Base-by-base conservation (phyloP, 1,140 invertebrate species). In the Orius insidiosus region DNA sequence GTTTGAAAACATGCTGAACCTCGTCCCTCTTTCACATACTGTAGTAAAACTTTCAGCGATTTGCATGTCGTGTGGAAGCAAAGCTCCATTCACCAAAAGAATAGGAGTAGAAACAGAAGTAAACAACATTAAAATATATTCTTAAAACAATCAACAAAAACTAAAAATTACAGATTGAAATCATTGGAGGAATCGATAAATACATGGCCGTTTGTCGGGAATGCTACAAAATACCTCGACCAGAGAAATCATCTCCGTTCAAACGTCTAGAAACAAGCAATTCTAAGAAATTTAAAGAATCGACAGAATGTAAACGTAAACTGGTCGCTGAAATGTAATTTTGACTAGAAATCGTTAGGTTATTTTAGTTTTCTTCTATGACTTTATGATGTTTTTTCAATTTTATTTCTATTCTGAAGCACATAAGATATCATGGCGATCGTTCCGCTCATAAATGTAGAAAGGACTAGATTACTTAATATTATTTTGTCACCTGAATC, bases 401-500 rank as follows among this genome's bases (percentile, higher is more conserved):
- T 5, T 41, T 45, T 45, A 16, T 46, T 34, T 24, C 36, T 46
- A 1, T 35, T 41, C 15, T 50, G 43, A 5, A 50, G 14, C 10
- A 40, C 7, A 30, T 50, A 50, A 46, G 49, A 37, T 11, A 39
- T 11, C 7, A 50, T 1, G 5, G 49, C 49, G n/a, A 50, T 50
- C 6, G 43, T 9, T 5, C 42, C 15, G 53, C 75, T 78, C 19
- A 79, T 61, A 33, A 68, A 50, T 2, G 71, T 69, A 5, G 75
- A 77, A 44, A 79, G 65, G 0, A 60, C 53, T 57, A 78, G 78
- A 57, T 79, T 79, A 2, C 67, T 58, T 36, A 79, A 60, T 18
- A 79, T 57, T 52, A 73, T 70, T 18, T 59, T 53, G 57, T 79
- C 76, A n/a, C 64, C 69, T 1, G 75, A 77, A 55, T 78, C 75